Evolutionary conservation across 2,888 invertebrate genomes (phyloP).

Genomic region (Acrobeloides nanus): DNA sequence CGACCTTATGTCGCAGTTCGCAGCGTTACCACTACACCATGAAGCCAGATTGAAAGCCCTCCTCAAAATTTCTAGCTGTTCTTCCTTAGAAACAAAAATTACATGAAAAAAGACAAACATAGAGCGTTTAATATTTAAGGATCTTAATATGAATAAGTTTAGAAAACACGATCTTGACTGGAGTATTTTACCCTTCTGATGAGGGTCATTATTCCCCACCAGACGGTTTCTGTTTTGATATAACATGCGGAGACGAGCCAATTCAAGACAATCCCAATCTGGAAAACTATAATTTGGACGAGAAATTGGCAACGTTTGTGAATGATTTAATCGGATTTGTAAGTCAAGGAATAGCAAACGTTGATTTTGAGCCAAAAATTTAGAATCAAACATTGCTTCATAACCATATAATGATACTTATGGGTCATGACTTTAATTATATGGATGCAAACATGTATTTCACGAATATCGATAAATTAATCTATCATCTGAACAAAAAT

Average conservation of each 20-base stretch:
- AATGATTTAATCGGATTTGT: constrained; percentile 30
- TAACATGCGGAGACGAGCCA: constrained; percentile 64
- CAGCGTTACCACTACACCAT: too few species aligned
- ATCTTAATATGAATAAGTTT: constrained; percentile 14
- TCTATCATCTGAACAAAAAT: constrained; percentile 65
- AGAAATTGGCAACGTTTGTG: constrained; percentile 34
- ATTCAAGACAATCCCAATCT: constrained; percentile 56
- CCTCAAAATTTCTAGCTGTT: too few species aligned
- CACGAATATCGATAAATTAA: constrained; percentile 75
- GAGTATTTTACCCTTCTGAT: constrained; percentile 61
- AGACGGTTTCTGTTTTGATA: constrained; percentile 84
- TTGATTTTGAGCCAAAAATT: constrained; percentile 14
- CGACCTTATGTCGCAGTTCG: too few species aligned
- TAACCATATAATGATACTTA: constrained; percentile 71
- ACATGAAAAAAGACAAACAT: too few species aligned
- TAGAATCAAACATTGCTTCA: constrained; percentile 64
- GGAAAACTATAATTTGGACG: constrained; percentile 61
- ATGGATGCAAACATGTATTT: constrained; percentile 74
- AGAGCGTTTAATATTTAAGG: too few species aligned
- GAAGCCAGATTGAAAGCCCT: too few species aligned
- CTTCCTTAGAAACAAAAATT: too few species aligned
- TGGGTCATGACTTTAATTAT: constrained; percentile 86
- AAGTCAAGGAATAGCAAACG: too few species aligned
- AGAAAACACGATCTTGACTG: constrained; percentile 67
- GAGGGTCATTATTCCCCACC: constrained; percentile 63